Evolutionary conservation across 1,140 invertebrate genomes (phyloP), one percentile per base, ranked within the genome.

Genomic region (Potamilus streckersoni): DNA sequence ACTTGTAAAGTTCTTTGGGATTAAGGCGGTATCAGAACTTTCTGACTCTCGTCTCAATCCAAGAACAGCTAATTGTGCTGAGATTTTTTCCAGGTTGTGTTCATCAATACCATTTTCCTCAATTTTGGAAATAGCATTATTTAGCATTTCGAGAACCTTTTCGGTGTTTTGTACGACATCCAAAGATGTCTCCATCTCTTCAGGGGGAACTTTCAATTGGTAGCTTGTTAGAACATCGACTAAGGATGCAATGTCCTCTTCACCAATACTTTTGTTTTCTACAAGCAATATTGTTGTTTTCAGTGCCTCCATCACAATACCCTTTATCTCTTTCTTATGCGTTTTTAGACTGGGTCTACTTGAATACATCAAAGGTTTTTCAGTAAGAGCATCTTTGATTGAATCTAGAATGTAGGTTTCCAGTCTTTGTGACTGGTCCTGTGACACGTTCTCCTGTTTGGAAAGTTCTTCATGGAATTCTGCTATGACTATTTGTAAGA

Each of bases 21-120:
- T 14, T 20, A 17, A 27, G 2, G 16, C 19, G 27, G 68, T 65
- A 20, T 31, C 17, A 31, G 60, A 19, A 16, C 15, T 14, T 20
- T 60, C 5, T 64, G 59, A 49, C 12, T 72, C 65, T 49, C 11
- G 38, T 49, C 38, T 49, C 70, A 77, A 72, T 61, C 75, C 75
- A 55, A 77, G 60, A 3, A 61, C 73, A 5, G 69, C 75, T 14
- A 77, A n/a, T 31, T 77, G 75, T 15, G 70, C 57, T 57, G 70
- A 71, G 13, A 77, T 69, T 14, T 67, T 67, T 23, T 63, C 17
- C 67, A 77, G 31, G 15, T 65, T 77, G 11, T 72, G 58, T 20
- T 67, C 49, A 2, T 56, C 27, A 17, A 77, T 19, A 12, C 49
- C 65, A 14, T 72, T 59, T 20, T 27, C 63, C 73, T 71, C 65